Base-by-base conservation (phyloP, 2,888 invertebrate species). In the Orchestes rusci region DNA sequence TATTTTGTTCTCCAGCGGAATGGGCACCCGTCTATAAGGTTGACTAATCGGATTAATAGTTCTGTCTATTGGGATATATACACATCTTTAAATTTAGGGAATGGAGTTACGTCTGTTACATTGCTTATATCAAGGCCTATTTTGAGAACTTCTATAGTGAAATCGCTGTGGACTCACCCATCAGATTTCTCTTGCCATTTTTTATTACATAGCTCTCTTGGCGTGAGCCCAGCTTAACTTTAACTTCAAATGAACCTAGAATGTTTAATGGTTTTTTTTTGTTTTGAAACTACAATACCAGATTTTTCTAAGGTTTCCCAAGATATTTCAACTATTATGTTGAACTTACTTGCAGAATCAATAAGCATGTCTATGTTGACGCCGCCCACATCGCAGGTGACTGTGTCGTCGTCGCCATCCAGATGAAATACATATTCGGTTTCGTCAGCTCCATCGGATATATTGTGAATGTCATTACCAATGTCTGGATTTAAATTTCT, bases 61-160 rank as follows among this genome's bases (percentile, higher is more conserved):
- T 16, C 40, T 27, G 39, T 63, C 54, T 12, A 62, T 60, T 1
- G 57, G 54, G 7, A 59, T 48, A 10, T 52, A 42, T 1, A 60
- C 41, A 60, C 45, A 40, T 59, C 47, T 45, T 59, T 59, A 19
- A 61, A 54, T 55, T 65, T 58, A 20, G 53, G 52, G 38, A 57
- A 52, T 12, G 43, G 16, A 13, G 41, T 4, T 18, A 27, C 16
- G 3, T 16, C 19, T 31, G 39, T 36, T 29, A 44, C 23, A 33
- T 53, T 48, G 29, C 37, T 4, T 30, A 15, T 28, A 10, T 23
- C 32, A 1, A 34, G 4, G 1, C 56, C 56, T 8, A 56, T 41
- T 43, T 53, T 41, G n/a, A 56, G 42, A 39, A 57, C 45, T 16
- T 46, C 51, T 17, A 56, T 37, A 8, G n/a, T n/a, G 23, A 36